Evolutionary conservation across 2,797 vertebrate genomes (phyloP).

Genomic region (Pempheris klunzingeri): DNA sequence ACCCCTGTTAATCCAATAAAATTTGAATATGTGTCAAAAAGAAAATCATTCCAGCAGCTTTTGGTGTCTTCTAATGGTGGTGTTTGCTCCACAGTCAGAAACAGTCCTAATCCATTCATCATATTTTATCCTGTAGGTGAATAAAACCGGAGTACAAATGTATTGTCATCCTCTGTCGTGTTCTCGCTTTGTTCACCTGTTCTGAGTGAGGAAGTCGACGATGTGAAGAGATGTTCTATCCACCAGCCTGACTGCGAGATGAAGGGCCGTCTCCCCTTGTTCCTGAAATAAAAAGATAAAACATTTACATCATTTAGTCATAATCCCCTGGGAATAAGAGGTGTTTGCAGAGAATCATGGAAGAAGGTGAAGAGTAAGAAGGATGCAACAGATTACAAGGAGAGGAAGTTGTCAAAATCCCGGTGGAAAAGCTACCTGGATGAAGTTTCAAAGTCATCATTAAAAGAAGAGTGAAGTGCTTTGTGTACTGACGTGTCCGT

Average conservation of each 20-base stretch:
- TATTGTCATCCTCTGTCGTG: neutral
- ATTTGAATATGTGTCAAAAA: neutral
- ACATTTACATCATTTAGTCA: neutral
- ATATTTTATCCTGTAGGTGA: neutral
- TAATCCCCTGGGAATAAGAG: neutral
- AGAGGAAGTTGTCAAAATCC: neutral
- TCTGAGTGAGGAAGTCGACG: constrained; percentile 97
- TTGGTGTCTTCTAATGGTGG: neutral
- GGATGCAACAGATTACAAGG: neutral
- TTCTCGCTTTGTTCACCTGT: constrained; percentile 86
- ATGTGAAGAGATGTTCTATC: constrained; percentile 98
- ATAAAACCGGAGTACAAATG: neutral
- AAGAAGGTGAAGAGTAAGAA: neutral
- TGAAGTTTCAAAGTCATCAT: neutral
- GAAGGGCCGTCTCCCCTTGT: constrained; percentile 96
- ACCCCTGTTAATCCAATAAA: neutral
- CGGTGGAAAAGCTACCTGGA: neutral
- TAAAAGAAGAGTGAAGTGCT: neutral
- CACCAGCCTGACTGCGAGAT: constrained; percentile 96
- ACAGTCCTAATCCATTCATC: neutral
- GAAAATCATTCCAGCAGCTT: too few species aligned
- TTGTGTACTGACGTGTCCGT: constrained; percentile 92
- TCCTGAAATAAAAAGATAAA: constrained; percentile 84
- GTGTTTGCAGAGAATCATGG: too few species aligned
- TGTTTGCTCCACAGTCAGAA: neutral